Percentiles rank a stretch among this genome's conserved stretches.
These are phyloP conservation scores for Leptinotarsa peninsularis DNA, from an alignment of 2,888 invertebrate species.

Conservation along the genomic window DNA sequence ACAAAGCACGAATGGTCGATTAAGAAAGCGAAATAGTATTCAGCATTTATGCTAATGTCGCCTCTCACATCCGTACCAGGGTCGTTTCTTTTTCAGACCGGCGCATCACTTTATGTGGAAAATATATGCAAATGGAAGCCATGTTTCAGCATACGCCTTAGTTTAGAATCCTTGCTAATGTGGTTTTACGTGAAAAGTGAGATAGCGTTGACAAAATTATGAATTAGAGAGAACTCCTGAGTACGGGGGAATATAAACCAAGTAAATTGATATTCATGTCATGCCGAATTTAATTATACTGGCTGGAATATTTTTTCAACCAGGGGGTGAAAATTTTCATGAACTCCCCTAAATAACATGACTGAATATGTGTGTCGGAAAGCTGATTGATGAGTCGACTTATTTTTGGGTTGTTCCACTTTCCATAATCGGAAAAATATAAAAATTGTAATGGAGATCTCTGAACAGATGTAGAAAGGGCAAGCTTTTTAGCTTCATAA, in stretches of 20 bases:
- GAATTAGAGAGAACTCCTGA: slow-evolving; percentile 9
- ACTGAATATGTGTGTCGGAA: too few relatives aligned
- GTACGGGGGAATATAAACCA: neutral
- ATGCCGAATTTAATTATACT: neutral
- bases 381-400: too few relatives aligned
- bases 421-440: too few relatives aligned
- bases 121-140: slow-evolving; percentile 42
- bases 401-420: too few relatives aligned
- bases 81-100: slow-evolving; percentile 36
- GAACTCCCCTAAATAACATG: too few relatives aligned
- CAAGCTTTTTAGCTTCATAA: too few relatives aligned
- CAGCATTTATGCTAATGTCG: slow-evolving; percentile 50
- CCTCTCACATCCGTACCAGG: slow-evolving; percentile 33
- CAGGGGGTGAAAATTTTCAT: too few relatives aligned
- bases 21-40: slow-evolving; percentile 42
- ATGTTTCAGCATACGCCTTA: slow-evolving; percentile 36
- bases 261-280: slow-evolving; percentile 9
- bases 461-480: too few relatives aligned
- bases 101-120: slow-evolving; percentile 36
- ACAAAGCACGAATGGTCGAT: slow-evolving; percentile 48
- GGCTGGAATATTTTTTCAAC: neutral
- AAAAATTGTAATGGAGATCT: too few relatives aligned
- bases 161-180: slow-evolving; percentile 37
- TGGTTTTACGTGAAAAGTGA: slow-evolving; percentile 24
- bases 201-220: slow-evolving; percentile 24